Percentiles rank a stretch among this genome's conserved stretches.
phyloP scores from a whole-genome alignment of 2,113 vertebrate species.

The Tympanuchus pallidicinctus region DNA sequence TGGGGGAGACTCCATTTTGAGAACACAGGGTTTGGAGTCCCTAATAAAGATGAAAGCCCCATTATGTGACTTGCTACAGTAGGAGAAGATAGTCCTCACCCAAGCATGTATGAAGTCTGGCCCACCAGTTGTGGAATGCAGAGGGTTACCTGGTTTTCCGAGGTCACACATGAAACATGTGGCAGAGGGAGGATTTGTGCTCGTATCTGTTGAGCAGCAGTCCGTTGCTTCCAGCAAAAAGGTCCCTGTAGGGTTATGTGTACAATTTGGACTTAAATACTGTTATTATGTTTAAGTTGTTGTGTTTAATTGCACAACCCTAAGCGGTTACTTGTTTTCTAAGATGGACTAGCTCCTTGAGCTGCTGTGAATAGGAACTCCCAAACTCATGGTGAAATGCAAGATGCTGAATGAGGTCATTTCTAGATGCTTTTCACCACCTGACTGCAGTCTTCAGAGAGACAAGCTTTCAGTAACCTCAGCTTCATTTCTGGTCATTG shows the following conservation, averaged over 20 bases:
- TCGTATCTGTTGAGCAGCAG: background rate
- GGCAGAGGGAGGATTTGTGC: background rate
- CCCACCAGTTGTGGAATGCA: rapidly evolving
- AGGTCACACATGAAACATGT: background rate
- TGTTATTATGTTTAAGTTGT: background rate
- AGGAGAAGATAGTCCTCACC: background rate
- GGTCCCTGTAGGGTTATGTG: background rate
- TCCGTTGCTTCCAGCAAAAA: background rate
- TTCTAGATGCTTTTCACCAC: background rate
- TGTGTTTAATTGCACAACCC: background rate
- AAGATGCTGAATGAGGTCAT: background rate
- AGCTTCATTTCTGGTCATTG: background rate
- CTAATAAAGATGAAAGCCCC: background rate
- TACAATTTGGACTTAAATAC: background rate
- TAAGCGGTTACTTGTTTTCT: background rate
- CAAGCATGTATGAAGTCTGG: background rate
- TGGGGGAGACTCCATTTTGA: background rate
- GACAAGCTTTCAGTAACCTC: slow-evolving; percentile 13
- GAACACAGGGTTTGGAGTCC: background rate
- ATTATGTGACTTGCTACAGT: background rate
- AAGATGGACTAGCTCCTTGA: background rate
- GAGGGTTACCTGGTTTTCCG: background rate
- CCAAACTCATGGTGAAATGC: background rate
- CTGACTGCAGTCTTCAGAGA: background rate
- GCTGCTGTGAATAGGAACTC: background rate